Percentiles rank a stretch among this genome's conserved stretches.
Conservation (phyloP, 2,888 invertebrate species). For the Drosophila cognata region DNA sequence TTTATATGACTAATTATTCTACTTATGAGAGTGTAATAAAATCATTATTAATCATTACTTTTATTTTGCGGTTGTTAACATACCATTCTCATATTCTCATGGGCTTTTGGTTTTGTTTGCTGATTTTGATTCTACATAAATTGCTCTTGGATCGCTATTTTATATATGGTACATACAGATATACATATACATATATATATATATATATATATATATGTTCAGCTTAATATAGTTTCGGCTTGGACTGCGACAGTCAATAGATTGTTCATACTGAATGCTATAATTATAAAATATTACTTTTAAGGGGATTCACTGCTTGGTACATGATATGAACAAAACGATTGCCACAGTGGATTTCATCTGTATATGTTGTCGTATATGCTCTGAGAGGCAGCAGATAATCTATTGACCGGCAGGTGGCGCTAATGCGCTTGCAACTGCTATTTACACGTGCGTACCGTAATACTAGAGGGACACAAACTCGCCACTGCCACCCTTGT, state of each 20-base stretch:
- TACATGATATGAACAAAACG: slow-evolving; percentile 75
- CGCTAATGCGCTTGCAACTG: slow-evolving; percentile 21
- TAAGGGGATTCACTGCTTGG: slow-evolving; percentile 27
- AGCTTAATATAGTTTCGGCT: slow-evolving; percentile 4
- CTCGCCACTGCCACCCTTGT: slow-evolving; percentile 75
- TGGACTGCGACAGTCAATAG: slow-evolving; percentile 66
- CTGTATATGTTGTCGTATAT: not conserved
- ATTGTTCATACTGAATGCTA: slow-evolving; percentile 47
- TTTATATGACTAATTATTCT: slow-evolving; percentile 48
- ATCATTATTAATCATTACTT: slow-evolving; percentile 30
- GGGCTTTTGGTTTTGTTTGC: not conserved
- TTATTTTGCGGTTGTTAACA: slow-evolving; percentile 29
- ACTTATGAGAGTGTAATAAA: slow-evolving; percentile 50
- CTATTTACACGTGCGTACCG: slow-evolving; percentile 83
- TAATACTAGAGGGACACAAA: slow-evolving; percentile 85
- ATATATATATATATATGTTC: not conserved
- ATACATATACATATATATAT: slow-evolving; percentile 3
- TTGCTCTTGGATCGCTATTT: slow-evolving; percentile 54
- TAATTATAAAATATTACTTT: slow-evolving; percentile 11
- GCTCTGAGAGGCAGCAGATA: slow-evolving; percentile 39
- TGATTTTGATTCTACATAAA: slow-evolving; percentile 56
- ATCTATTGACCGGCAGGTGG: slow-evolving; percentile 73
- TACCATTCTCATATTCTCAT: slow-evolving; percentile 44
- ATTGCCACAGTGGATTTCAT: slow-evolving; percentile 56
- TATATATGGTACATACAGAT: slow-evolving; percentile 7